Evolutionary conservation across 1,140 invertebrate species (phyloP).

Genomic region (Geopemphigus sp.): DNA sequence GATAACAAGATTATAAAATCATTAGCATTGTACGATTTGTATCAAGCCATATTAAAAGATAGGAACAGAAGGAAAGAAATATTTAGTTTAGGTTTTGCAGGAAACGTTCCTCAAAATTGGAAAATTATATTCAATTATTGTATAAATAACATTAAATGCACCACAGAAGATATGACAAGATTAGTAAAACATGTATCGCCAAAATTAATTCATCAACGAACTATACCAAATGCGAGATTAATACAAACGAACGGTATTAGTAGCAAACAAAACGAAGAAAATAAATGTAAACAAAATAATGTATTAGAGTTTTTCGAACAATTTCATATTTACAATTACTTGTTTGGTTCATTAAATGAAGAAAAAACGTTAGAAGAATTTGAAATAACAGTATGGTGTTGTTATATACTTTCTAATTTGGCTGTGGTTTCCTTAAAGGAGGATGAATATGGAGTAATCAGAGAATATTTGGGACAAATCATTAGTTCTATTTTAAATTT

Average conservation of each 20-base stretch:
- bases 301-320: background rate
- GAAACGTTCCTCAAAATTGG: constrained; percentile 26
- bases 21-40: constrained; percentile 36
- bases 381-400: constrained; percentile 37
- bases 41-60: constrained; percentile 38
- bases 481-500: constrained; percentile 27
- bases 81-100: constrained; percentile 41
- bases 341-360: constrained; percentile 35
- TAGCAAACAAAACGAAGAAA: background rate
- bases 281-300: background rate
- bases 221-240: constrained; percentile 26
- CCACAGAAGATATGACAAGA: background rate
- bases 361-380: constrained; percentile 27
- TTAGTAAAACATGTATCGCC: background rate
- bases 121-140: constrained; percentile 41
- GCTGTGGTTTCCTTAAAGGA: constrained; percentile 40
- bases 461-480: constrained; percentile 29
- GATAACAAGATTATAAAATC: constrained; percentile 34
- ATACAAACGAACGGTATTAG: constrained; percentile 1
- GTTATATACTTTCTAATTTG: constrained; percentile 41
- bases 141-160: constrained; percentile 20
- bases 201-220: background rate
- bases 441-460: constrained; percentile 35
- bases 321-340: constrained; percentile 6
- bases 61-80: constrained; percentile 26